These are phyloP conservation scores for Calliopsis andreniformis DNA, from an alignment of 1,140 invertebrate genomes.

Conservation along the genomic window DNA sequence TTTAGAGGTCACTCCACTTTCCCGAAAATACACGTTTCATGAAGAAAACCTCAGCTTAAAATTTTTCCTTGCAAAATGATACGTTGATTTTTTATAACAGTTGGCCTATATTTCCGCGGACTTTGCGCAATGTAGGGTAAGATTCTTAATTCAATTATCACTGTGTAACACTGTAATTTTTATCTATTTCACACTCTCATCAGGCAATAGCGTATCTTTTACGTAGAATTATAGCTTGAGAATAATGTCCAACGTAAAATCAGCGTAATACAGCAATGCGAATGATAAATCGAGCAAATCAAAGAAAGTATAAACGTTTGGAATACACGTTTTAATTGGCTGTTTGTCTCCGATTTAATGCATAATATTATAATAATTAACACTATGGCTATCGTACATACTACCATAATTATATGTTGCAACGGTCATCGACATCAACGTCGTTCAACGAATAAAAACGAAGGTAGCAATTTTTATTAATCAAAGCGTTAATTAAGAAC, in stretches of 20 bases:
- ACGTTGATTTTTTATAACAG: too few relatives aligned
- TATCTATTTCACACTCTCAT: constrained; percentile 12
- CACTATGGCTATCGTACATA: not conserved
- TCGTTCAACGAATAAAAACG: not conserved
- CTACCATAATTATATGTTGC: not conserved
- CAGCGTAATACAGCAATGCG: not conserved
- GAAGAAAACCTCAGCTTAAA: too few relatives aligned
- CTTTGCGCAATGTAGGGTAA: not conserved
- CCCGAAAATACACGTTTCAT: too few relatives aligned
- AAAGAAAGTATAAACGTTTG: not conserved
- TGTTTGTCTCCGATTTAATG: constrained; percentile 18
- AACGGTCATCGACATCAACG: not conserved
- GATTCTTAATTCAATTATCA: not conserved
- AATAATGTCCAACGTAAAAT: constrained; percentile 3
- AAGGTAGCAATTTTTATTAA: not conserved
- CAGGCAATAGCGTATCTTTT: not conserved
- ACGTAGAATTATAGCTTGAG: constrained; percentile 1
- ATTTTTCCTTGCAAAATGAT: too few relatives aligned
- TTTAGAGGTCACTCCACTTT: not conserved
- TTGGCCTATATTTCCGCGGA: not conserved
- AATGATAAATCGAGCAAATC: not conserved
- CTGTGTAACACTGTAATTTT: constrained; percentile 9
- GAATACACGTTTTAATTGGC: not conserved
- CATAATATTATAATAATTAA: not conserved
- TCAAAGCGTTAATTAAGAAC: not conserved